Evolutionary conservation across 2,113 vertebrate genomes (phyloP).

Genomic region (Ginglymostoma cirratum): DNA sequence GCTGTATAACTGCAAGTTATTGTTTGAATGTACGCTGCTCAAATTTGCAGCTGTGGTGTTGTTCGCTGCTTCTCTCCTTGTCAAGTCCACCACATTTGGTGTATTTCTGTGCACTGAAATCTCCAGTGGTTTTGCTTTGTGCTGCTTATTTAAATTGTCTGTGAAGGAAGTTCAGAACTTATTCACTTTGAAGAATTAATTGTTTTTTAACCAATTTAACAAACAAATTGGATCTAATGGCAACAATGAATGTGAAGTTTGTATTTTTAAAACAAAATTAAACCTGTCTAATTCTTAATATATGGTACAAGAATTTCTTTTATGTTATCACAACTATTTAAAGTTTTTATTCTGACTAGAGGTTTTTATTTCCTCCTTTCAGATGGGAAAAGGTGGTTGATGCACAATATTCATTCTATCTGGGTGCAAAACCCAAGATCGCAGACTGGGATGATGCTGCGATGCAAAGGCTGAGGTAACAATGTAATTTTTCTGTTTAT

Average conservation of each 20-base stretch:
- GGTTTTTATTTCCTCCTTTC: constrained; percentile 40
- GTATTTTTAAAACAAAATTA: not conserved
- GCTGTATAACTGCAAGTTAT: not conserved
- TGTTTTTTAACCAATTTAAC: not conserved
- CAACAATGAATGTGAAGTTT: not conserved
- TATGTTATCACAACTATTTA: not conserved
- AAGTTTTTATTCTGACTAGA: not conserved
- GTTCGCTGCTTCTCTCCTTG: no score
- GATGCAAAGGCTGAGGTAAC: constrained; percentile 82
- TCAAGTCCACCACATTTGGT: no score
- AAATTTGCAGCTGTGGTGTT: not conserved
- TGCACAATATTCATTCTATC: constrained; percentile 71
- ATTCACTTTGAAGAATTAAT: not conserved
- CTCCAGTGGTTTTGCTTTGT: not conserved
- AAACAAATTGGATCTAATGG: not conserved
- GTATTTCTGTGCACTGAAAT: not conserved
- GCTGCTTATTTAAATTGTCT: not conserved
- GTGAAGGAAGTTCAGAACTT: not conserved
- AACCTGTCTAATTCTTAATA: not conserved
- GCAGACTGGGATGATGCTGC: constrained; percentile 70
- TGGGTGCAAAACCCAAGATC: constrained; percentile 72
- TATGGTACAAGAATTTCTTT: not conserved
- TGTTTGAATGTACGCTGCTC: not conserved
- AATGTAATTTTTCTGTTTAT: no score
- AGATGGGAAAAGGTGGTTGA: constrained; percentile 95